Evolutionary conservation across 2,797 vertebrate genomes (phyloP).

Genomic region (Notoglanidium macrostoma): DNA sequence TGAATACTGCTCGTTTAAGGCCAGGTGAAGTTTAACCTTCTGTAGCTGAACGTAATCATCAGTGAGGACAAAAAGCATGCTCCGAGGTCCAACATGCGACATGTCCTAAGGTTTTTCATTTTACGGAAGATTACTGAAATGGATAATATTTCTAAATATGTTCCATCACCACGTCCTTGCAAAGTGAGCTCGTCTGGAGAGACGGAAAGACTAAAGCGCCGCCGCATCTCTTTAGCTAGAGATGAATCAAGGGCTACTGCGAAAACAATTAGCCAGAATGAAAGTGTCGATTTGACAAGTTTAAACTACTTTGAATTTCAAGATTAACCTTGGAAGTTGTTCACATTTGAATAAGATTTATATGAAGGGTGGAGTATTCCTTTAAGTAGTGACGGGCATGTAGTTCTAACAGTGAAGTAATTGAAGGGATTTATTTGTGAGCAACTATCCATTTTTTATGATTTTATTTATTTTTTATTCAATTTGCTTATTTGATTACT

Average conservation of each 20-base stretch:
- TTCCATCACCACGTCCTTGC: too few species aligned
- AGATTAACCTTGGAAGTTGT: background rate
- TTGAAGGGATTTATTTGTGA: background rate
- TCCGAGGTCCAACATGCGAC: too few species aligned
- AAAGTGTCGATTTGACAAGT: background rate
- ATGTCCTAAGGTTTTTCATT: background rate
- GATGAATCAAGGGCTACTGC: background rate
- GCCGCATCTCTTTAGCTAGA: background rate
- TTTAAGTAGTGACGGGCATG: background rate
- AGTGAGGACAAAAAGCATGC: background rate
- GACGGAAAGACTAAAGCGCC: background rate
- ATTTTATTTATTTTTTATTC: background rate
- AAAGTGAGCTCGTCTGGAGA: background rate
- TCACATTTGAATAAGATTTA: background rate
- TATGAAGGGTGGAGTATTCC: background rate
- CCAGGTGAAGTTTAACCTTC: background rate
- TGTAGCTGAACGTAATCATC: background rate
- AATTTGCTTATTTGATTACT: background rate
- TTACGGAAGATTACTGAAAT: background rate
- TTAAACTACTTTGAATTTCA: background rate
- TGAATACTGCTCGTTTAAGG: background rate
- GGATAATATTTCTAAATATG: background rate
- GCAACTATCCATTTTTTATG: background rate
- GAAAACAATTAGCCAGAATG: background rate
- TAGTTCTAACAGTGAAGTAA: background rate